Conservation (phyloP, 2,888 invertebrate genomes). For the Zygothrica quintamaculata region DNA sequence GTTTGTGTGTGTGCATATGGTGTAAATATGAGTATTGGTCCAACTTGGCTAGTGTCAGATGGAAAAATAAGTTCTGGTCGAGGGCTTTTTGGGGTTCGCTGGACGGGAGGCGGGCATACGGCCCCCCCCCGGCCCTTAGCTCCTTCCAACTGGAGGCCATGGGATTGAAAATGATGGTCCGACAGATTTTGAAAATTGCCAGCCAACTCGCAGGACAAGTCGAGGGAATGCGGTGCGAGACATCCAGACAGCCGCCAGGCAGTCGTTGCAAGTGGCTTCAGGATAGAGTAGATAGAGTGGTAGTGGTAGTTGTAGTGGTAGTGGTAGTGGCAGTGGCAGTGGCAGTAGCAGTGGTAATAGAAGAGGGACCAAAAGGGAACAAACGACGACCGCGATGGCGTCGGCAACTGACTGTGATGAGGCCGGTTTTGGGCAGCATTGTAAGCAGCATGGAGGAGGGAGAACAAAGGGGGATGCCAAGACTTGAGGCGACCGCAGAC, state of each 20-base stretch:
- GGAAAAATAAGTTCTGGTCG: constrained; percentile 82
- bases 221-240: constrained; percentile 4
- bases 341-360: no score
- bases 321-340: no score
- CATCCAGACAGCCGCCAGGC: constrained; percentile 49
- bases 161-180: constrained; percentile 77
- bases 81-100: constrained; percentile 50
- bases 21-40: constrained; percentile 80
- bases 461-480: constrained; percentile 14
- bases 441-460: background rate
- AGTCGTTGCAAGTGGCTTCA: constrained; percentile 54
- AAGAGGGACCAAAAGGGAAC: constrained; percentile 13
- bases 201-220: constrained; percentile 37
- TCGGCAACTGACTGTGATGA: constrained; percentile 20
- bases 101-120: constrained; percentile 4
- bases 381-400: constrained; percentile 42
- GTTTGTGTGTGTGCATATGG: constrained; percentile 53
- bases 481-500: constrained; percentile 71
- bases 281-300: constrained; percentile 11
- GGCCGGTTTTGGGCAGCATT: background rate
- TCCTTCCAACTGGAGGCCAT: constrained; percentile 7
- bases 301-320: no score
- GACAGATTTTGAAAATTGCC: constrained; percentile 76
- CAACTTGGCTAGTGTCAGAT: constrained; percentile 76
- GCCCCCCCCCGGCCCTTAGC: background rate